Percentiles rank a stretch among this genome's conserved stretches.
Conservation (phyloP, 1,140 invertebrate genomes). For the Rhagoletis zephyria region DNA sequence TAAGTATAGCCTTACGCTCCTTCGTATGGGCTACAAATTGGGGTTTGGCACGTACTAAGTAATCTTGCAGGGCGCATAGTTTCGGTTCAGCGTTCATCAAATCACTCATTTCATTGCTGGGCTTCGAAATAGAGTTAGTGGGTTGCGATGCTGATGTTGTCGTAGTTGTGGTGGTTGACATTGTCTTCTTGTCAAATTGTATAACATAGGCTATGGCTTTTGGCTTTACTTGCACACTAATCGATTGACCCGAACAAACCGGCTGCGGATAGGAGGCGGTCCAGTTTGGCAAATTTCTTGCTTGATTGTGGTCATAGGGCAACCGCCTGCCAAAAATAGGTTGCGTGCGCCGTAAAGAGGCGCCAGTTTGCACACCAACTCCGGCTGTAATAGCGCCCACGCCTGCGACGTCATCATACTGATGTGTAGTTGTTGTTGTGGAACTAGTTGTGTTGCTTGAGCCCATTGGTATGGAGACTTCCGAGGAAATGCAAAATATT, state of each 20-base stretch:
- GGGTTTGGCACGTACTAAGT: constrained; percentile 65
- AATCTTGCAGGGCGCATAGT: constrained; percentile 63
- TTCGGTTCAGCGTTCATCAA: background rate
- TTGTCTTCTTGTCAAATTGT: constrained; percentile 57
- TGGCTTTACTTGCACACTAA: constrained; percentile 60
- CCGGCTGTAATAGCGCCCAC: constrained; percentile 37
- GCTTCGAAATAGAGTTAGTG: background rate
- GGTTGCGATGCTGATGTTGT: constrained; percentile 3
- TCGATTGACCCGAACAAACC: constrained; percentile 13
- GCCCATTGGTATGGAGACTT: constrained; percentile 69
- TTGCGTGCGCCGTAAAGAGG: constrained; percentile 50
- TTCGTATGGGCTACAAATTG: constrained; percentile 66
- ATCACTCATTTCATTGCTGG: background rate
- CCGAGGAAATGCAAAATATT: constrained; percentile 68
- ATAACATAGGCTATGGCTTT: constrained; percentile 63
- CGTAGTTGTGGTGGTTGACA: background rate
- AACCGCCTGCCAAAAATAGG: constrained; percentile 56
- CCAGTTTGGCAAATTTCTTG: background rate
- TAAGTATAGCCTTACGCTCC: constrained; percentile 69
- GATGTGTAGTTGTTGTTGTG: constrained; percentile 68
- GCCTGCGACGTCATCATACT: constrained; percentile 69
- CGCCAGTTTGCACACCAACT: constrained; percentile 55
- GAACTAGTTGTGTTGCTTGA: constrained; percentile 59
- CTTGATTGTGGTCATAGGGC: background rate
- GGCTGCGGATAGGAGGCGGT: background rate